Percentiles rank a stretch among this genome's conserved stretches.
Conservation (phyloP, 2,113 vertebrate genomes). For the Mandrillus leucophaeus region DNA sequence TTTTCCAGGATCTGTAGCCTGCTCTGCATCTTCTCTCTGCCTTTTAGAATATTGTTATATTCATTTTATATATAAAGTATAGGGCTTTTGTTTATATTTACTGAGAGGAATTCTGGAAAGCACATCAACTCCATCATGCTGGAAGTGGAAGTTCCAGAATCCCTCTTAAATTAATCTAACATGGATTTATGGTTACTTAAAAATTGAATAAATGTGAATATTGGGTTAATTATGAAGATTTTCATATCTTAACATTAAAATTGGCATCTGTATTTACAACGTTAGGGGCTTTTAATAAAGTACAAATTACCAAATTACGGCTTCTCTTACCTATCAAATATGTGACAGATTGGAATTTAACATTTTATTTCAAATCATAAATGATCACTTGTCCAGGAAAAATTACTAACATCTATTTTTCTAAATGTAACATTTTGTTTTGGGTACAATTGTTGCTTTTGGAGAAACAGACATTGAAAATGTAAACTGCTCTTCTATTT, state of each 20-base stretch:
- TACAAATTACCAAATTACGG: not conserved
- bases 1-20: not conserved
- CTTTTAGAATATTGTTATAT: not conserved
- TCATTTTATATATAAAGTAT: not conserved
- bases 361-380: constrained; percentile 33
- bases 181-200: not conserved
- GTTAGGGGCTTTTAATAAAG: not conserved
- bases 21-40: not conserved
- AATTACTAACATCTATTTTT: not conserved
- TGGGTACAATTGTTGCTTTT: constrained; percentile 7
- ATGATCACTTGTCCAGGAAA: not conserved
- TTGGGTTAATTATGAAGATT: not conserved
- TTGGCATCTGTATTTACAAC: not conserved
- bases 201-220: not conserved
- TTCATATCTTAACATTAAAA: not conserved
- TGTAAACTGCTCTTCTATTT: not conserved
- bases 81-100: not conserved
- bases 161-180: not conserved
- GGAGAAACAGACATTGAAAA: not conserved
- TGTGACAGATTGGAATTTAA: constrained; percentile 11
- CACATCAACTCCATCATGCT: not conserved
- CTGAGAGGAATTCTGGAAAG: not conserved
- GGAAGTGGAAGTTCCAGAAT: not conserved
- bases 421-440: constrained; percentile 33
- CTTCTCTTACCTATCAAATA: not conserved